Evolutionary conservation across 2,797 vertebrate species (phyloP), one percentile per base, ranked within the genome.

Genomic region (Acanthurus lineatus): DNA sequence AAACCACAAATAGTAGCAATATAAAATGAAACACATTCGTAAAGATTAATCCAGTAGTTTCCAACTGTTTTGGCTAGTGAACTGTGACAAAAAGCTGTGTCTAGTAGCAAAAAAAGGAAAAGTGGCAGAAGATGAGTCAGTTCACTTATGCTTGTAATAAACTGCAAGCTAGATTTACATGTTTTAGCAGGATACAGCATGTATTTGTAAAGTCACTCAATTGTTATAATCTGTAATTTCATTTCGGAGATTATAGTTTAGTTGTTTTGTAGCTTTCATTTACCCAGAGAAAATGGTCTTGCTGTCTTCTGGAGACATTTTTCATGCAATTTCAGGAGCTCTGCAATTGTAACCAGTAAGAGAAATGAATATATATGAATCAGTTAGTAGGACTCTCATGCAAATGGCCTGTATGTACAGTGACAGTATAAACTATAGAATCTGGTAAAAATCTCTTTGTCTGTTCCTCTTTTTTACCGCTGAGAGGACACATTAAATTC

Each of bases 381-480:
- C 22, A 17, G 42, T 40, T 19, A 56, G 25, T 52, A 12, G 5
- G 28, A 60, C 14, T 25, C 32, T 32, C 44, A 63, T 47, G 40
- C 15, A 58, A 60, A 57, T 25, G 3, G 20, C 22, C 20, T 45
- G 17, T n/a, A 16, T 64, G 15, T 22, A 45, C 52, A 12, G 6
- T 57, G 25, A 42, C 3, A 8, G 14, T 28, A 48, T n/a, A 78
- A 25, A 32, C 40, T 40, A 40, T 9, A 40, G 40, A 40, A 6
- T 67, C 61, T 49, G 25, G 35, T 51, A 69, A 82, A 73, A 72
- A 25, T 73, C 19, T 19, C 54, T 32, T 16, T 17, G 19, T 54
- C 14, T 53, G 0, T 40, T 77, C 25, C 19, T 54, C 19, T 17
- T 48, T 48, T 9, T 48, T 15, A 10, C 47, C 17, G 47, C 14